phyloP scores from a whole-genome alignment of 2,113 vertebrate genomes.

The Oophaga pumilio region DNA sequence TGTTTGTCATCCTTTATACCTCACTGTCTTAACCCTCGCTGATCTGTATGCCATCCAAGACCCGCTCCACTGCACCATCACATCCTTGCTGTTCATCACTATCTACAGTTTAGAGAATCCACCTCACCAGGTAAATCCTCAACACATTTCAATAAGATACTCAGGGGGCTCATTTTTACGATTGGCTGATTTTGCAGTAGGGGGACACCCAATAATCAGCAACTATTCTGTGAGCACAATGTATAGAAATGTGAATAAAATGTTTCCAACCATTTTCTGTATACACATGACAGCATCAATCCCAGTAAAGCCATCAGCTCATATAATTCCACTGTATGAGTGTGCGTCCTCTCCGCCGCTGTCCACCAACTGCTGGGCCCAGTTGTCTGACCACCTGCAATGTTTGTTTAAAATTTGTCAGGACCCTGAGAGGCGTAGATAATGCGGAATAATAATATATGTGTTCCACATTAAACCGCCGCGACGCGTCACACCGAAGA shows the following conservation, averaged over 20 bases:
- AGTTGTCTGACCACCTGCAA: constrained; percentile 69
- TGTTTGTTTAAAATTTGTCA: constrained; percentile 73
- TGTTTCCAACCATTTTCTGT: constrained; percentile 42
- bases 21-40: no score
- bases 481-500: constrained; percentile 22
- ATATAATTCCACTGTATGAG: constrained; percentile 12
- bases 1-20: no score
- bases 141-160: no score
- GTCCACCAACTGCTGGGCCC: constrained; percentile 52
- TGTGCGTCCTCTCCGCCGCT: constrained; percentile 32
- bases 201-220: no score
- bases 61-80: no score
- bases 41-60: no score
- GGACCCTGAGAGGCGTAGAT: constrained; percentile 70
- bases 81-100: no score
- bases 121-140: no score
- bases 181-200: no score
- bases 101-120: no score
- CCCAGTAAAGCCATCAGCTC: not conserved
- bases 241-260: not conserved
- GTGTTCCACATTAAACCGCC: constrained; percentile 66
- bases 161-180: no score
- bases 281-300: constrained; percentile 31
- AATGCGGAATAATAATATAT: constrained; percentile 66
- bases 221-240: not conserved